Evolutionary conservation across 1,140 invertebrate species (phyloP).

Genomic region (Papilio helenus): DNA sequence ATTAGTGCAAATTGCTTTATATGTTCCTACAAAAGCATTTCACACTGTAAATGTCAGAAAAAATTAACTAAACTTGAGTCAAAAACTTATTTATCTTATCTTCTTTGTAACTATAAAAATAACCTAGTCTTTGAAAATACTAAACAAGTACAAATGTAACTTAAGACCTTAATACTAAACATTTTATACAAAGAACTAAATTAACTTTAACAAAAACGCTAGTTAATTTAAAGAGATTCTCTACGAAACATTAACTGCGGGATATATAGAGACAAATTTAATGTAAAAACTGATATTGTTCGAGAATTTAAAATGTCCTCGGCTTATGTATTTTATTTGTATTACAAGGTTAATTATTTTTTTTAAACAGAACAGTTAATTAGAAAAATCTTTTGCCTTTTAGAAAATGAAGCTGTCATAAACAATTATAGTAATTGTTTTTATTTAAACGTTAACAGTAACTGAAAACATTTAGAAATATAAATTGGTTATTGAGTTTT

Average conservation of each 20-base stretch:
- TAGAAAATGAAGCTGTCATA: too few species aligned
- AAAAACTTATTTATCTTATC: not conserved
- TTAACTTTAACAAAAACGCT: not conserved
- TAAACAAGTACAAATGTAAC: not conserved
- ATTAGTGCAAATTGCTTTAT: conserved; percentile 37
- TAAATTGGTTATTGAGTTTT: not conserved
- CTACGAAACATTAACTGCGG: conserved; percentile 10
- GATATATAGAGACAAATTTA: not conserved
- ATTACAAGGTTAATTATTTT: too few species aligned
- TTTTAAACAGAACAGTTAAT: not conserved
- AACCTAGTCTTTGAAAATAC: not conserved
- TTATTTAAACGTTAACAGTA: not conserved
- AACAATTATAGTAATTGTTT: not conserved
- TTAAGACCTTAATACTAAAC: not conserved
- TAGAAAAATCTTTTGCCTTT: too few species aligned
- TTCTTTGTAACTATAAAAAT: not conserved
- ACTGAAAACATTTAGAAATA: not conserved
- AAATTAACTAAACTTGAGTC: not conserved
- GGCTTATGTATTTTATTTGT: not conserved
- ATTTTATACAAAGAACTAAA: not conserved
- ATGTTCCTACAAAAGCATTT: conserved; percentile 27
- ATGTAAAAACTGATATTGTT: not conserved
- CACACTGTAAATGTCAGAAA: not conserved
- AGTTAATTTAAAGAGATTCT: not conserved
- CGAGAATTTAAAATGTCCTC: not conserved